These are phyloP conservation scores for Pseudotriccus pelzelni DNA, from an alignment of 2,797 vertebrate species.

Conservation along the genomic window DNA sequence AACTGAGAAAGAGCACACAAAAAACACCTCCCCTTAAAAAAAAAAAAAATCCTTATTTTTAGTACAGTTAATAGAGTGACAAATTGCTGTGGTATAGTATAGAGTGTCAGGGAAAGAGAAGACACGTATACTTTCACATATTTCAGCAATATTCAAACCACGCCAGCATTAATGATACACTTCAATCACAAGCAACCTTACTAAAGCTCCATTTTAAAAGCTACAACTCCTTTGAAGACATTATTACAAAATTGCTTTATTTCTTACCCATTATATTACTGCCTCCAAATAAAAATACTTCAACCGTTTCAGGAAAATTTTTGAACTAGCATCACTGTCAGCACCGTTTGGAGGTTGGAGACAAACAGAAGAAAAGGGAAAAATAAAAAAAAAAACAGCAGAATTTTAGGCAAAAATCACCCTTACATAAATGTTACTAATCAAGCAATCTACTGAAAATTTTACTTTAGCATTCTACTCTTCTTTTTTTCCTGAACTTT, in stretches of 20 bases:
- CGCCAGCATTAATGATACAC: not conserved
- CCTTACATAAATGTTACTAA: not conserved
- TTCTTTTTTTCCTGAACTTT: accelerated
- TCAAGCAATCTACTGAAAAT: not conserved
- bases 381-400: not conserved
- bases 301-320: not conserved
- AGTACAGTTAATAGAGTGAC: not conserved
- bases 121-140: not conserved
- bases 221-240: not conserved
- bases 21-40: not conserved
- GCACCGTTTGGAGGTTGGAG: not conserved
- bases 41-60: not conserved
- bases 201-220: constrained; percentile 16
- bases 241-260: not conserved
- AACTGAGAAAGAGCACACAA: not conserved
- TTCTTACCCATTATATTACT: not conserved
- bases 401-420: not conserved
- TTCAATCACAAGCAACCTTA: not conserved
- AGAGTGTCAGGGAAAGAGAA: not conserved
- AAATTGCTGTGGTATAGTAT: not conserved
- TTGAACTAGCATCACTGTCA: not conserved
- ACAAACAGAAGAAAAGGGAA: not conserved
- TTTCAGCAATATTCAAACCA: constrained; percentile 33
- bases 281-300: not conserved
- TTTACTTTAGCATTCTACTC: not conserved